Evolutionary conservation across 1,140 invertebrate genomes (phyloP), one percentile per base, ranked within the genome.

Genomic region (Drosophila sp.): DNA sequence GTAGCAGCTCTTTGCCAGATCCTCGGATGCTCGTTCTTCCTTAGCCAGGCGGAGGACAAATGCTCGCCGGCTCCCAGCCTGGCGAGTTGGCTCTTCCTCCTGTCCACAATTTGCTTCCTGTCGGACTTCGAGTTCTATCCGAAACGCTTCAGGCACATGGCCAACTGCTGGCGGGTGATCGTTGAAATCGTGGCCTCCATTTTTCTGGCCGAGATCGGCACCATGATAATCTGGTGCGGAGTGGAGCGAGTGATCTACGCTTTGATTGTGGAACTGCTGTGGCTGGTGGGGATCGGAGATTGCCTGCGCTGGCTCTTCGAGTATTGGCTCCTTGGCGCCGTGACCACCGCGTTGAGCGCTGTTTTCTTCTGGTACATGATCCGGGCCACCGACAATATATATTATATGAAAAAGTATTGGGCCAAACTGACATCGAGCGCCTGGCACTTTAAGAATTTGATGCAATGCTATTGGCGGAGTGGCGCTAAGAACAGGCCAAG

Each of bases 201-300:
- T 17, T 70, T 87, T 8, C 2, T 87, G 8, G 33, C 44, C 1
- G 84, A 87, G 32, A 8, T 87, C 8, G 66, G 60, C 1, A 41
- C 66, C 0, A n/a, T 87, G 1, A 25, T 89, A 7, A 60, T 87
- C 11, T 87, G 84, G 84, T 89, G 84, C 17, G n/a, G 38, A 0
- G 0, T 87, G 1, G 84, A 87, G 29, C 66, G 66, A 3, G 27
- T 70, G 0, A 6, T 87, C 4, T 84, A 33, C 30, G 10, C 55
- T n/a, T 11, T 77, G 4, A 66, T 41, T 6, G 33, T 68, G 0
- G 17, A 35, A 2, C 0, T 78, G 0, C 33, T 87, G 0, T 17
- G 11, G 3, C 3, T 11, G 0, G 0, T 70, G 25, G 25, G 10
- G 0, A 7, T 50, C 1, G n/a, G 17, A 1, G 38, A 50, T 0